Base-by-base conservation (phyloP, 2,888 invertebrate genomes). In the Lasiommata megera region DNA sequence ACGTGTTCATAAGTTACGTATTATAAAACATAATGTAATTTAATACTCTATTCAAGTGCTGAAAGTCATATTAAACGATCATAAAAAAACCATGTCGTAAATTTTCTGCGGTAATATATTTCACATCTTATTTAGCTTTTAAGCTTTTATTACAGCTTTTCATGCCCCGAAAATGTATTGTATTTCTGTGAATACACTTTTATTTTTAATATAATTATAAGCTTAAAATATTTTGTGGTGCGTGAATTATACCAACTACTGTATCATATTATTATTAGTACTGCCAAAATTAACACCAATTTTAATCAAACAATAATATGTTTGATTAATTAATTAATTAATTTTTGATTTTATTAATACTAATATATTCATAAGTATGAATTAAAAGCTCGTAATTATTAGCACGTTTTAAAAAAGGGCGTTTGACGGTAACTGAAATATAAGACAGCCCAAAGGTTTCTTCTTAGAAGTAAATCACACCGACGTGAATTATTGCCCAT, bases 11-110 rank as follows among this genome's bases (percentile, higher is more conserved):
- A 14, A 29, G 31, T 46, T 31, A 31, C 28, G 44, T 46, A 29
- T 6, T 31, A 31, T 31, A 31, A 46, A 31, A 46, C 31, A 31
- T 46, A 16, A 46, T 31, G 46, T 46, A 46, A 46, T 46, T 31
- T 46, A 46, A 46, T 46, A 46, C 29, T 31, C 46, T 6, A 31
- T 31, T 46, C 16, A 46, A 46, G 46, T 46, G 29, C 46, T 29
- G 46, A 31, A 29, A 46, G 9, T 29, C 44, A 44, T 16, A 29
- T 44, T 29, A 31, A 29, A 14, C 31, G 14, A 31, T 44, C 8
- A 29, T 46, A 31, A 31, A 31, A 31, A 46, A 16, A 31, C 31
- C 31, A 16, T 17, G 14, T 46, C 29, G 5, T 5, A 14, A 16
- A 31, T 46, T 46, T 46, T 46, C 29, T 46, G 31, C 29, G 29